Conservation (phyloP, 2,797 vertebrate species). For the Sebastes trivittatus region DNA sequence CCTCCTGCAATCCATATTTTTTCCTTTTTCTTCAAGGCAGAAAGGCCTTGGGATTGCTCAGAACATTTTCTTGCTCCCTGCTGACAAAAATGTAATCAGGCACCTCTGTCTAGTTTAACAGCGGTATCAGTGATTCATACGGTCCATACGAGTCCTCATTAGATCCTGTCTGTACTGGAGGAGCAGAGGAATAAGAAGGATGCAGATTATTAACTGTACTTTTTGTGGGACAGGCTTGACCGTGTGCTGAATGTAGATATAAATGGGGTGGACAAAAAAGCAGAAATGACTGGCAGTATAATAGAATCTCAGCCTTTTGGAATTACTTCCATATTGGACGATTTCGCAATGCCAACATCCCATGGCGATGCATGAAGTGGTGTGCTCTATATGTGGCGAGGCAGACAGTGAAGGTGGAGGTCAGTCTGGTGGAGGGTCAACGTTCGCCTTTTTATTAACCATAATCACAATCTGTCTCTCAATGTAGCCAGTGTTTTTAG, state of each 20-base stretch:
- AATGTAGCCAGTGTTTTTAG: not conserved
- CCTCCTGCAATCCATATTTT: conserved; percentile 45
- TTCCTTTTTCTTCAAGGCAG: conserved; percentile 6
- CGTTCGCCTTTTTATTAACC: not conserved
- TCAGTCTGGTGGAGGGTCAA: not conserved
- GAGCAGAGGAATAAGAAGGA: conserved; percentile 24
- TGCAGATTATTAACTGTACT: conserved; percentile 33
- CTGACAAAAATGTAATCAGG: conserved; percentile 73
- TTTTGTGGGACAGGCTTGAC: not conserved
- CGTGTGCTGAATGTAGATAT: not conserved
- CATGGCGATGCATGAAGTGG: not conserved
- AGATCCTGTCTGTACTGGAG: conserved; percentile 12
- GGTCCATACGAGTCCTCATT: conserved; percentile 40
- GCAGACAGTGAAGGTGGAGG: not conserved
- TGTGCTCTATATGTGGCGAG: not conserved
- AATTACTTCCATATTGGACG: not conserved
- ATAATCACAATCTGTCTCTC: not conserved
- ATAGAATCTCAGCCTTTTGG: not conserved
- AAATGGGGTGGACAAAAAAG: not conserved
- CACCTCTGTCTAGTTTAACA: conserved; percentile 61
- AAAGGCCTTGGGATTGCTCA: conserved; percentile 41
- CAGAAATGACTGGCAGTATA: not conserved
- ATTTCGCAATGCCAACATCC: not conserved
- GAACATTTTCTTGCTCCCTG: conserved; percentile 43
- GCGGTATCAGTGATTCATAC: conserved; percentile 57